Evolutionary conservation across 2,113 vertebrate species (phyloP).

Genomic region (Nothoprocta pentlandii): DNA sequence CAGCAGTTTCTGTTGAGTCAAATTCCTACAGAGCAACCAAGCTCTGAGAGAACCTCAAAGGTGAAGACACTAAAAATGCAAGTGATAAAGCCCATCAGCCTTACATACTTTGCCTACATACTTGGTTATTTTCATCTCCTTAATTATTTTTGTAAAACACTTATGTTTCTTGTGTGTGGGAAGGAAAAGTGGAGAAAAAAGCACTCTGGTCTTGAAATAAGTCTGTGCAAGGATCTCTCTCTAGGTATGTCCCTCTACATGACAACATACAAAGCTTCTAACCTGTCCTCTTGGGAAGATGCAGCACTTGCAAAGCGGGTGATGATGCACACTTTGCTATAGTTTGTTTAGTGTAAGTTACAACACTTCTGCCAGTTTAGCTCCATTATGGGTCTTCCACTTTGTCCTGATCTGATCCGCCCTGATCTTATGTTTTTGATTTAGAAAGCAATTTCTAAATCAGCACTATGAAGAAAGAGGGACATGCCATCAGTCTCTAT

Average conservation of each 20-base stretch:
- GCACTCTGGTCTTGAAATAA: background rate
- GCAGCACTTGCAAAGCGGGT: background rate
- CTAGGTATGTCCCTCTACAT: background rate
- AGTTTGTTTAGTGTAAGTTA: background rate
- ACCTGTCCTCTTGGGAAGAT: background rate
- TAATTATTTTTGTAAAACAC: background rate
- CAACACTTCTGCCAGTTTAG: background rate
- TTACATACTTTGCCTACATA: background rate
- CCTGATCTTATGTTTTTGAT: background rate
- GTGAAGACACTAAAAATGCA: background rate
- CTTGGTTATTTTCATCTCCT: background rate
- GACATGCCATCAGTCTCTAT: constrained; percentile 32
- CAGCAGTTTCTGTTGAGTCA: background rate
- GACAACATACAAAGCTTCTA: background rate
- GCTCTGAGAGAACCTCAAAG: background rate
- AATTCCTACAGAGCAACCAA: background rate
- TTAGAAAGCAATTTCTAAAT: constrained; percentile 33
- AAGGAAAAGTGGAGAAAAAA: background rate
- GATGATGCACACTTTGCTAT: background rate
- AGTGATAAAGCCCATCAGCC: background rate
- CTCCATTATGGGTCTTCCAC: fast-evolving
- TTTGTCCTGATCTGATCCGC: background rate
- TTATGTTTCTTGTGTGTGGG: background rate
- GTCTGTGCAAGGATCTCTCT: background rate
- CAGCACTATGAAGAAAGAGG: background rate